Conservation (phyloP, 1,140 invertebrate genomes). For the Melipona quadrifasciata region DNA sequence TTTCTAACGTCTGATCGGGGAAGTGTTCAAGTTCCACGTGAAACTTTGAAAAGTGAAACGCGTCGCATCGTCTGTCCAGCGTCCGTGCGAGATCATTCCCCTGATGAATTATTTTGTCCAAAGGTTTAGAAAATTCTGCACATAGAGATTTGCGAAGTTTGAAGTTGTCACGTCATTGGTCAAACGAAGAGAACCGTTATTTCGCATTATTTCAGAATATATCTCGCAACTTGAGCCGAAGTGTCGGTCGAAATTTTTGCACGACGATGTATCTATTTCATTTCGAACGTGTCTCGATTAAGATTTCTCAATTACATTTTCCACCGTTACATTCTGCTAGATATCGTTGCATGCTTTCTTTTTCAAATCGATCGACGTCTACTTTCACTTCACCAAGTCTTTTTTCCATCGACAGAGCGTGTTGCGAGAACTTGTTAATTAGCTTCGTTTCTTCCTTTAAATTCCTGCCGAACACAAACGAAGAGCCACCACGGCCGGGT, state of each 20-base stretch:
- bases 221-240: not conserved
- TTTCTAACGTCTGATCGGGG: not conserved
- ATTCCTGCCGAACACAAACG: not conserved
- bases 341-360: not conserved
- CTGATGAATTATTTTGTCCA: not conserved
- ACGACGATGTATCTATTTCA: too few relatives aligned
- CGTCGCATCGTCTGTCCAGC: not conserved
- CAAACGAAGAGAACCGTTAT: too few relatives aligned
- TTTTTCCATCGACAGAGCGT: not conserved
- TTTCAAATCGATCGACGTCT: not conserved
- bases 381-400: not conserved
- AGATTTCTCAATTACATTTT: not conserved
- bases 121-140: not conserved
- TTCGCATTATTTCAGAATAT: not conserved
- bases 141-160: not conserved
- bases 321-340: not conserved
- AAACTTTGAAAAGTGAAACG: conserved; percentile 21
- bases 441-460: not conserved
- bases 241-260: too few relatives aligned
- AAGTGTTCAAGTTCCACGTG: not conserved
- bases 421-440: not conserved
- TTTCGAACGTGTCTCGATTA: too few relatives aligned
- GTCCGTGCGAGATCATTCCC: not conserved
- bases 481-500: not conserved
- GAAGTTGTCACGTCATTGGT: not conserved